A percentile compares a stretch with the other conserved stretches of the same genome.
Conservation (phyloP, 2,113 vertebrate genomes). For the Micronycteris hirsuta region DNA sequence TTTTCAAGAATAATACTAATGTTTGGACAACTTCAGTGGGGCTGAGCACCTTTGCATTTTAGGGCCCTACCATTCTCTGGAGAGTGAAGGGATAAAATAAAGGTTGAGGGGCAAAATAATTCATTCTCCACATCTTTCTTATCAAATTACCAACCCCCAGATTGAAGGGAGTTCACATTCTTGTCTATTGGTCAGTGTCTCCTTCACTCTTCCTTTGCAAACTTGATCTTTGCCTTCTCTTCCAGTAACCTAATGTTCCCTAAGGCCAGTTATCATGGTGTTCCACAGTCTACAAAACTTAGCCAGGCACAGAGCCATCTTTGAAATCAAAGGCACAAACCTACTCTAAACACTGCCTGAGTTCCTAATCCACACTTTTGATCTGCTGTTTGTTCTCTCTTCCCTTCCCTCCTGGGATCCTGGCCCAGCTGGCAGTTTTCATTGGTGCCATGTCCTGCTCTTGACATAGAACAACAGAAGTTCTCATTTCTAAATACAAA, state of each 20-base stretch:
- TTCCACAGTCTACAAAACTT: constrained; percentile 1
- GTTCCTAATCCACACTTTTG: constrained; percentile 58
- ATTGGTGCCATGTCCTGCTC: constrained; percentile 36
- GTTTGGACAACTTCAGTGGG: background rate
- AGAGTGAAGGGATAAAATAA: background rate
- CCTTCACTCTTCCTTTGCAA: background rate
- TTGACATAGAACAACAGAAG: constrained; percentile 46
- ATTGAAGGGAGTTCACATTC: background rate
- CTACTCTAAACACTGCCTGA: background rate
- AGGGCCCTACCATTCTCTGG: background rate
- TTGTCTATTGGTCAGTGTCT: background rate
- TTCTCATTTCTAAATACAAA: constrained; percentile 53
- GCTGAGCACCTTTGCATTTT: background rate
- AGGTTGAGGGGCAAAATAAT: background rate
- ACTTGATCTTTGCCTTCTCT: background rate
- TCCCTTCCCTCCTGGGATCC: constrained; percentile 27
- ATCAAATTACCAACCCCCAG: background rate
- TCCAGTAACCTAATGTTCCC: background rate
- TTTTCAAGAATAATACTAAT: background rate
- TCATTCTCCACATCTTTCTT: background rate
- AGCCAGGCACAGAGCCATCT: constrained; percentile 49
- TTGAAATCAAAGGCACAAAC: constrained; percentile 57
- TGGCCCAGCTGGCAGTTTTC: constrained; percentile 43
- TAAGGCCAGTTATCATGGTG: background rate
- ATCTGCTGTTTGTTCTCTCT: constrained; percentile 66